A percentile compares a stretch with the other conserved stretches of the same genome.
phyloP scores from a whole-genome alignment of 2,797 vertebrate species.

The Rhinoraja longicauda region DNA sequence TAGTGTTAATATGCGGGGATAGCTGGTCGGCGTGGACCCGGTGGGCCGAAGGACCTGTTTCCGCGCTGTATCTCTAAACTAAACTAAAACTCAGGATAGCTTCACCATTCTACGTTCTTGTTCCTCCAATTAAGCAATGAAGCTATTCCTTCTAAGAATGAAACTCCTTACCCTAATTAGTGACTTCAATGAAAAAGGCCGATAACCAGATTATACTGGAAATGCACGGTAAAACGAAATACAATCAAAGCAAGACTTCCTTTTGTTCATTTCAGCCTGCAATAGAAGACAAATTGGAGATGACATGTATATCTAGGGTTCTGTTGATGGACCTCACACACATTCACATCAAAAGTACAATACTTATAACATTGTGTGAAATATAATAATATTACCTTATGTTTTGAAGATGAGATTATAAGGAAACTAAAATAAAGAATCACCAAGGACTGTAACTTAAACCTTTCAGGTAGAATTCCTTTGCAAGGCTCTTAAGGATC shows the following conservation, averaged over 20 bases:
- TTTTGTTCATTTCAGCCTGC: neutral
- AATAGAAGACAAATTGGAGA: neutral
- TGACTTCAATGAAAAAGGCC: neutral
- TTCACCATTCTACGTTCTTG: neutral
- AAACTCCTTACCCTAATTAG: neutral
- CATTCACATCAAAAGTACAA: neutral
- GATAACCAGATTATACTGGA: neutral
- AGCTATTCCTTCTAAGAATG: neutral
- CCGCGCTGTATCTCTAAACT: too few relatives aligned
- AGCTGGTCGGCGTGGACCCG: too few relatives aligned
- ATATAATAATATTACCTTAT: slow-evolving; percentile 2
- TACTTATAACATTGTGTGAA: neutral
- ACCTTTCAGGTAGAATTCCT: neutral
- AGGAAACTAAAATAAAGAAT: neutral
- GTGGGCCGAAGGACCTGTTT: too few relatives aligned
- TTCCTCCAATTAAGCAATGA: neutral
- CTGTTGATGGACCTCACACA: neutral
- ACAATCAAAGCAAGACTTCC: neutral
- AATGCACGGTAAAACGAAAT: neutral
- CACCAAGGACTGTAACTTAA: neutral
- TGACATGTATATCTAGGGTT: neutral
- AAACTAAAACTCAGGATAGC: too few relatives aligned
- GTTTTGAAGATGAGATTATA: neutral
- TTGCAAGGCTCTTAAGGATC: neutral
- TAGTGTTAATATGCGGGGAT: too few relatives aligned